Base-by-base conservation (phyloP, 2,113 vertebrate species). In the Brachirus orientalis region DNA sequence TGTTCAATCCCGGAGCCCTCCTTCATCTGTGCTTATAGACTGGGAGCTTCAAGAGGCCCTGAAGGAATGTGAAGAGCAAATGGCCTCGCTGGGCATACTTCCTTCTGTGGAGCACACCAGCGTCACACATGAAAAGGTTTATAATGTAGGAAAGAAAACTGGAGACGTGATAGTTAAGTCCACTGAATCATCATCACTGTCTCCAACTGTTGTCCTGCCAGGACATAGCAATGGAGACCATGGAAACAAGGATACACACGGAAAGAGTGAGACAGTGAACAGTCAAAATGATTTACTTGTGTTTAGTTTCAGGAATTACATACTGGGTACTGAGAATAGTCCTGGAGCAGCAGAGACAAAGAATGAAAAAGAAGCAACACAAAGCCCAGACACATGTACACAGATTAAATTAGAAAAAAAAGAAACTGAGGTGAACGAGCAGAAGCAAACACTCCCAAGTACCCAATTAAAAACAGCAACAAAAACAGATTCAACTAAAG, bases 61-160 rank as follows among this genome's bases (percentile, higher is more conserved):
- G 48, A 83, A 89, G 61, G 90, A 93, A 93, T 93, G 90, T 68
- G 91, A 94, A 63, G 79, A 92, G 36, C 89, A 94, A 88, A 91
- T 93, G 90, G 90, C 75, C 44, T 91, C 86, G 3, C 77, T 93
- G 72, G 84, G 82, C 16, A 64, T 85, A 16, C 47, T 84, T n/a
- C 51, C 67, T 51, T 44, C 64, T 37, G 36, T 45, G 13, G 71
- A 72, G 48, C 7, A 51, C 36, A 37, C 40, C 41, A 72, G 48
- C 37, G 64, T 55, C 36, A 45, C 6, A 7, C 51, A 74, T 46
- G 63, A 64, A 77, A 67, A 11, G 0, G 46, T 60, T 61, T 37
- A 66, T 2, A 44, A 75, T 56, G 78, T 13, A 54, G 73, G 37
- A 41, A 66, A 59, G 72, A 82, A 72, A 73, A 67, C 59, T 47